These are phyloP conservation scores for Oxycera nigricornis DNA, from an alignment of 2,888 invertebrate species.

Conservation along the genomic window DNA sequence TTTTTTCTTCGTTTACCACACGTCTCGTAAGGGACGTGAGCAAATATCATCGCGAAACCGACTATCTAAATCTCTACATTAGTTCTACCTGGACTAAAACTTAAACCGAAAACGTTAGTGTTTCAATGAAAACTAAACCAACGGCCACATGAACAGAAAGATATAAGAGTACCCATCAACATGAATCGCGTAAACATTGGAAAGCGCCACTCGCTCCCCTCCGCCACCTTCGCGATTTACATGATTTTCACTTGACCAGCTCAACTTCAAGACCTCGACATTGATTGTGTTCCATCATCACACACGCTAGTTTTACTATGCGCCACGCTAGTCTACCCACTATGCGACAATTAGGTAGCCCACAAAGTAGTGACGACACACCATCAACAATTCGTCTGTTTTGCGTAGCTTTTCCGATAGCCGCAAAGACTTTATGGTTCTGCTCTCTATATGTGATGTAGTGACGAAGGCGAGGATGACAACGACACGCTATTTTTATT, in stretches of 20 bases:
- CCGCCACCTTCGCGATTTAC: neutral
- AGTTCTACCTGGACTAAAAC: neutral
- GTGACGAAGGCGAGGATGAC: neutral
- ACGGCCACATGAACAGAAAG: neutral
- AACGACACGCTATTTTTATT: slow-evolving; percentile 17
- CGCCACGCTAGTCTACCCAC: neutral
- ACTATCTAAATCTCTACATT: neutral
- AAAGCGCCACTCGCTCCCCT: slow-evolving; percentile 1
- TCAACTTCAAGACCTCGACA: slow-evolving; percentile 16
- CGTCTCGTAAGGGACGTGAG: neutral
- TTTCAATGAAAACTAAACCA: slow-evolving; percentile 20
- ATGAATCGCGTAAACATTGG: slow-evolving; percentile 8
- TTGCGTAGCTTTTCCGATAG: neutral
- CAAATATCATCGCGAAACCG: neutral
- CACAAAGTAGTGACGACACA: slow-evolving; percentile 5
- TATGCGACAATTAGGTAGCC: neutral
- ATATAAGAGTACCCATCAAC: neutral
- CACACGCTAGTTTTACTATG: neutral
- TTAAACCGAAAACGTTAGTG: slow-evolving; percentile 9
- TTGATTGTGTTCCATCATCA: neutral
- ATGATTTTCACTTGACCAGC: slow-evolving; percentile 6
- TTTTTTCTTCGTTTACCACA: neutral
- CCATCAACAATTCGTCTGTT: neutral
- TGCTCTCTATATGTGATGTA: neutral
- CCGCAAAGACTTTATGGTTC: neutral